A percentile compares a stretch with the other conserved stretches of the same genome.
Evolutionary conservation across 2,797 vertebrate species (phyloP).

Genomic region (Chloroceryle amazona): DNA sequence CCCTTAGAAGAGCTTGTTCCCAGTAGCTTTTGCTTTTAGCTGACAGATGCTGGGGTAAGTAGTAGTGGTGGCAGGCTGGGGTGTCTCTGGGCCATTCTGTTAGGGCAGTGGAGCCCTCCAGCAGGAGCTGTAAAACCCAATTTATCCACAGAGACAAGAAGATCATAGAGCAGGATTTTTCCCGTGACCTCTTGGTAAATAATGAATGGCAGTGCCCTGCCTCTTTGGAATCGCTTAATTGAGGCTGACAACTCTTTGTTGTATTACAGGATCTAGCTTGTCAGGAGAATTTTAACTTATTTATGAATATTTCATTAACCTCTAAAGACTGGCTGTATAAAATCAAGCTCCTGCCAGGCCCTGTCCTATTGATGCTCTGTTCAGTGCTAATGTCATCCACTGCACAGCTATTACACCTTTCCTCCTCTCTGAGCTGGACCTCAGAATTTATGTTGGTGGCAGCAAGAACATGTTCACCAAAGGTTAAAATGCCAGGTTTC

Average conservation of each 20-base stretch:
- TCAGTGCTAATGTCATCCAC: slow-evolving; percentile 4
- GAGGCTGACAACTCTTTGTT: slow-evolving; percentile 69
- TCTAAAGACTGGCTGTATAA: slow-evolving; percentile 57
- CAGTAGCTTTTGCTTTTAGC: not conserved
- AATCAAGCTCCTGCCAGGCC: slow-evolving; percentile 26
- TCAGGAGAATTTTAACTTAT: slow-evolving; percentile 68
- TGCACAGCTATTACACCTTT: not conserved
- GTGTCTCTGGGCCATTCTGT: not conserved
- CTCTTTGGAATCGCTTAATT: slow-evolving; percentile 56
- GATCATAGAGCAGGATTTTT: slow-evolving; percentile 38
- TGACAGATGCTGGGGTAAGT: not conserved
- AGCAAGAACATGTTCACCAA: slow-evolving; percentile 40
- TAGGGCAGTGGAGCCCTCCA: slow-evolving; percentile 1
- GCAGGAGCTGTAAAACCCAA: not conserved
- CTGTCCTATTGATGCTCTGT: slow-evolving; percentile 33
- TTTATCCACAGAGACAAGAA: not conserved
- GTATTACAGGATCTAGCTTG: slow-evolving; percentile 70
- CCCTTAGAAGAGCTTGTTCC: slow-evolving; percentile 18
- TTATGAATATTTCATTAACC: slow-evolving; percentile 74
- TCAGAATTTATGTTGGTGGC: not conserved
- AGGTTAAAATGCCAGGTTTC: slow-evolving; percentile 51
- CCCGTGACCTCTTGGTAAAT: slow-evolving; percentile 58
- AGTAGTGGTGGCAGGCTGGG: not conserved
- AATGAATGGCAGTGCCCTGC: slow-evolving; percentile 48
- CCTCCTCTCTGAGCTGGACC: not conserved